These are phyloP conservation scores for Mus minutoides DNA, from an alignment of 2,797 vertebrate species.

Conservation along the genomic window DNA sequence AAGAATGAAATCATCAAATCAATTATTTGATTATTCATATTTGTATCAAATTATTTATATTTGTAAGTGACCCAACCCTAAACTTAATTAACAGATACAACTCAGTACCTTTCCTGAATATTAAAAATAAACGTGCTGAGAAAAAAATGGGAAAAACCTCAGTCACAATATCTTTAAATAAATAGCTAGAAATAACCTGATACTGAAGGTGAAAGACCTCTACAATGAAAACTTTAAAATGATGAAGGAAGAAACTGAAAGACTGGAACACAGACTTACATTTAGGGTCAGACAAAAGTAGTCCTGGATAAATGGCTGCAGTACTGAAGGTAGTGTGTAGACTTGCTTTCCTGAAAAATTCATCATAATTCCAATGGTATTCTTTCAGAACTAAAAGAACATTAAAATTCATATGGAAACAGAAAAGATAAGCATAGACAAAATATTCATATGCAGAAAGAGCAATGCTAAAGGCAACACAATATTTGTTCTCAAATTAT, in stretches of 20 bases:
- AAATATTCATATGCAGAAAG: not conserved
- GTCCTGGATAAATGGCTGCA: not conserved
- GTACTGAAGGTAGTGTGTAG: too few species aligned
- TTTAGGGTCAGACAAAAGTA: not conserved
- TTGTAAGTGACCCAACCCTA: not conserved
- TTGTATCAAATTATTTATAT: not conserved
- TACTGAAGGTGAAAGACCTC: too few species aligned
- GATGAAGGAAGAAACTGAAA: not conserved
- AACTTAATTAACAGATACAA: not conserved
- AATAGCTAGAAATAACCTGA: not conserved
- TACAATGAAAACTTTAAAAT: not conserved
- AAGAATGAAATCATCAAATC: not conserved
- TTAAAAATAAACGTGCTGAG: not conserved
- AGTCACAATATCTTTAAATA: not conserved
- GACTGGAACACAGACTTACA: not conserved
- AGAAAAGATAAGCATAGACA: not conserved
- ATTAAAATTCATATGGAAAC: not conserved
- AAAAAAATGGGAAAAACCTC: not conserved
- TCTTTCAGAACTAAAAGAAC: not conserved
- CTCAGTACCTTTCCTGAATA: not conserved
- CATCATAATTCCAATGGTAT: not conserved
- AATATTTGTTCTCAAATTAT: not conserved
- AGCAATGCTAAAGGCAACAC: not conserved
- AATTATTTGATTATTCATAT: not conserved
- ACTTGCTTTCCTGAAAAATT: not conserved